Base-by-base conservation (phyloP, 2,888 invertebrate species). In the Dascillus cervinus region DNA sequence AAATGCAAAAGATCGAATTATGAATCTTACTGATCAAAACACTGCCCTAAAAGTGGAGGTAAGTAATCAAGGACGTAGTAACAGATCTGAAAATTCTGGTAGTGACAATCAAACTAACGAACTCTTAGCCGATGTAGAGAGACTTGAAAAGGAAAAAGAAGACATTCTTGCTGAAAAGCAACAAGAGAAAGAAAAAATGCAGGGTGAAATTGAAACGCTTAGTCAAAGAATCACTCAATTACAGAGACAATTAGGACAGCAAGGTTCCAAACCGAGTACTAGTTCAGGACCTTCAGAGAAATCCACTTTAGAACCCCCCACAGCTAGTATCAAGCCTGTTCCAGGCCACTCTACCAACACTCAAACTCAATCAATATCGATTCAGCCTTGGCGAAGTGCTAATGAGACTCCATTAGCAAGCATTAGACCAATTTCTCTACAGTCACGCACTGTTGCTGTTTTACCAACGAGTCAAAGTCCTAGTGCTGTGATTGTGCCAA, bases 251-350 rank as follows among this genome's bases (percentile, higher is more conserved):
- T 49, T 74, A 14, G 74, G 72, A 22, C 73, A 73, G 41, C 73
- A 82, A 42, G 77, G 78, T 3, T 74, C 72, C 25, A 83, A 83
- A 54, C 73, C 85, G 11, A 75, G 78, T 21, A 74, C 77, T 2
- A 77, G 82, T 48, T 75, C 84, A 40, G 70, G 77, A 49, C 66
- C 77, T 53, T 63, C 73, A 2, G 71, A 72, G 20, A 73, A 72
- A 44, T 62, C 66, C 2, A 65, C 67, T 2, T 65, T 66, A 1
- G 79, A 79, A 44, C 75, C 79, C 13, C 77, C 83, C 0, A 94
- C 91, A 1, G 94, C 94, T 3, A 94, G 94, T 58, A 94, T 94
- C 22, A 89, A 90, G 61, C 94, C 94, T 0, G 89, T 94, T 82
- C 85, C 92, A 2, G 88, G 64, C 11, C 64, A 64, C 40, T 63